phyloP scores from a whole-genome alignment of 2,888 invertebrate genomes.

The Drosophila greeni region DNA sequence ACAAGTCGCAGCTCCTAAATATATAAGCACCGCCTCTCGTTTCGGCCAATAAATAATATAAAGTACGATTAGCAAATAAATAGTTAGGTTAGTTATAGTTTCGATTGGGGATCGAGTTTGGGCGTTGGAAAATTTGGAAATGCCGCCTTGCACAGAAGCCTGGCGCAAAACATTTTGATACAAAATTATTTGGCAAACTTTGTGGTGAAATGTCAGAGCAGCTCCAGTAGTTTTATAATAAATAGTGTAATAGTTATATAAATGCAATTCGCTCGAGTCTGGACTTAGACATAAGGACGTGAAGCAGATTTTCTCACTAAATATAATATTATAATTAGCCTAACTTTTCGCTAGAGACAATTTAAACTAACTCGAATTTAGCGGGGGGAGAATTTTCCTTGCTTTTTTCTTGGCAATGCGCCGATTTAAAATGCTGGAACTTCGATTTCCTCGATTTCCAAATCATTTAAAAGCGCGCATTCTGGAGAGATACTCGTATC shows the following conservation, averaged over 20 bases:
- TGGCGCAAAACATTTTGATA: slow-evolving; percentile 76
- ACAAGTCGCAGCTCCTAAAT: slow-evolving; percentile 48
- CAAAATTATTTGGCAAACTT: slow-evolving; percentile 75
- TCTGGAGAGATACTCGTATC: slow-evolving; percentile 29
- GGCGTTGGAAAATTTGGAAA: slow-evolving; percentile 37
- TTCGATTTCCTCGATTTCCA: slow-evolving; percentile 44
- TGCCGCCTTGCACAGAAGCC: slow-evolving; percentile 51
- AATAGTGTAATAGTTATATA: slow-evolving; percentile 61
- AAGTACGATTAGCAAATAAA: slow-evolving; percentile 52
- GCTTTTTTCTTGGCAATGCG: slow-evolving; percentile 62
- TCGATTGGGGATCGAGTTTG: slow-evolving; percentile 10
- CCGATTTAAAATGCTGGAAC: slow-evolving; percentile 73
- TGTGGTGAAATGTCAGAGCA: slow-evolving; percentile 42
- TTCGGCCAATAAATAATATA: slow-evolving; percentile 57
- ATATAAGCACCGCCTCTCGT: slow-evolving; percentile 64
- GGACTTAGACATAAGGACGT: slow-evolving; percentile 60
- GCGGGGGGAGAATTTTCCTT: slow-evolving; percentile 13
- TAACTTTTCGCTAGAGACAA: slow-evolving; percentile 54
- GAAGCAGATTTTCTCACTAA: slow-evolving; percentile 52
- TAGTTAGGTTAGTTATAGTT: slow-evolving; percentile 32
- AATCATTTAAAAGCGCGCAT: slow-evolving; percentile 75
- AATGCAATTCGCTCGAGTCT: slow-evolving; percentile 64
- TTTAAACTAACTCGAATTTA: slow-evolving; percentile 37
- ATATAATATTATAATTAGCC: slow-evolving; percentile 50
- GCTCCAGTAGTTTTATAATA: slow-evolving; percentile 51